Evolutionary conservation across 2,113 vertebrate species (phyloP).

Genomic region (Rana temporaria): DNA sequence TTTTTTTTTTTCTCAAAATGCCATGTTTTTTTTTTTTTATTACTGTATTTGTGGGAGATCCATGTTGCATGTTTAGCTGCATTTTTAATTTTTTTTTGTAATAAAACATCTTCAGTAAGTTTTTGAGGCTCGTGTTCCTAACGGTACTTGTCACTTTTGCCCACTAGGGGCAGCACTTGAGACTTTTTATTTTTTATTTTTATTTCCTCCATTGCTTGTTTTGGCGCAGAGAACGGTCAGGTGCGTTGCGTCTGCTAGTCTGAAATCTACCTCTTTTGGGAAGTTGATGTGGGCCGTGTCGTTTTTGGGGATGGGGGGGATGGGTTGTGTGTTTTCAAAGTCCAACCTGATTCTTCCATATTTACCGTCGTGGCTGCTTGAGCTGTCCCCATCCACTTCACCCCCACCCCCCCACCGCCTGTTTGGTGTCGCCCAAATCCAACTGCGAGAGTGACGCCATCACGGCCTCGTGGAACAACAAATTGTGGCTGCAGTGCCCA

Average conservation of each 20-base stretch:
- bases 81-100: conserved; percentile 13
- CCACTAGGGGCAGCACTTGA: conserved; percentile 12
- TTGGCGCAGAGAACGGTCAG: not conserved
- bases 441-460: no score
- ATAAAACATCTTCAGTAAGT: conserved; percentile 14
- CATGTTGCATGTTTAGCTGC: conserved; percentile 12
- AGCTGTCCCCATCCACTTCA: no score
- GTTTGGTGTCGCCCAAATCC: no score
- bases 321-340: no score
- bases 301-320: no score
- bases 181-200: no score
- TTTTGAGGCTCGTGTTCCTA: not conserved
- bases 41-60: not conserved
- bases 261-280: conserved; percentile 44
- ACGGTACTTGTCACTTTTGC: not conserved
- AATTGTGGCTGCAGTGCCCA: no score
- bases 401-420: no score
- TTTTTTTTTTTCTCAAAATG: not conserved
- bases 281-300: not conserved
- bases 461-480: no score
- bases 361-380: no score
- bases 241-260: conserved; percentile 8
- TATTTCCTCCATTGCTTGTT: no score
- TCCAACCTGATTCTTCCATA: no score
- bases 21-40: not conserved